phyloP scores from a whole-genome alignment of 2,888 invertebrate species.

The Pristionchus arcanus region DNA sequence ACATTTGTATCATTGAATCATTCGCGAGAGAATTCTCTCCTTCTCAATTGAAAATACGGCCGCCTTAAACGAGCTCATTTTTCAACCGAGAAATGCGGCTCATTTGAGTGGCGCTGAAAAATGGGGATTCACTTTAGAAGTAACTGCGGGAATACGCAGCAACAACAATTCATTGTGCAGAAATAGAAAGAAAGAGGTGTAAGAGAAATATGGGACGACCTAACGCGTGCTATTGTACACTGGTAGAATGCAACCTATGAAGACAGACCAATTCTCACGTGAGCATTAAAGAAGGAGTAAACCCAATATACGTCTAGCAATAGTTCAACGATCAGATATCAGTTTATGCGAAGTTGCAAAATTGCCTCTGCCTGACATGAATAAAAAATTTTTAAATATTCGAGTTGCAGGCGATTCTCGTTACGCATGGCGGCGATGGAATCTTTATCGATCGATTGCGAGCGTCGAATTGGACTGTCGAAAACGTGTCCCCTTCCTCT shows the following conservation, averaged over 20 bases:
- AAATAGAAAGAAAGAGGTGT: background rate
- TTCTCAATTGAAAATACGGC: constrained; percentile 19
- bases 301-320: too few species aligned
- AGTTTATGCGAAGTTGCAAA: too few species aligned
- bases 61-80: background rate
- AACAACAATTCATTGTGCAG: too few species aligned
- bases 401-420: constrained; percentile 40
- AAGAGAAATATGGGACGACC: too few species aligned
- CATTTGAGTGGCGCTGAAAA: background rate
- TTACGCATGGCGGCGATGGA: constrained; percentile 44
- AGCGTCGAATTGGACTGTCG: constrained; percentile 43
- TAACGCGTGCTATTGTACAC: too few species aligned
- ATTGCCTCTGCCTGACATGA: too few species aligned
- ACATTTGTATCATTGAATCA: constrained; percentile 11
- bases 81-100: constrained; percentile 12
- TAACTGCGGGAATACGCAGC: background rate
- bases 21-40: constrained; percentile 4
- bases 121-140: background rate
- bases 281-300: too few species aligned
- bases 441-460: constrained; percentile 53
- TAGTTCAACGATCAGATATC: too few species aligned
- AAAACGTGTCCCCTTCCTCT: constrained; percentile 31
- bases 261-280: too few species aligned
- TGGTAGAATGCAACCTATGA: too few species aligned
- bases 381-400: background rate